phyloP scores from a whole-genome alignment of 2,113 vertebrate genomes.

The Rhadina sibilatrix region DNA sequence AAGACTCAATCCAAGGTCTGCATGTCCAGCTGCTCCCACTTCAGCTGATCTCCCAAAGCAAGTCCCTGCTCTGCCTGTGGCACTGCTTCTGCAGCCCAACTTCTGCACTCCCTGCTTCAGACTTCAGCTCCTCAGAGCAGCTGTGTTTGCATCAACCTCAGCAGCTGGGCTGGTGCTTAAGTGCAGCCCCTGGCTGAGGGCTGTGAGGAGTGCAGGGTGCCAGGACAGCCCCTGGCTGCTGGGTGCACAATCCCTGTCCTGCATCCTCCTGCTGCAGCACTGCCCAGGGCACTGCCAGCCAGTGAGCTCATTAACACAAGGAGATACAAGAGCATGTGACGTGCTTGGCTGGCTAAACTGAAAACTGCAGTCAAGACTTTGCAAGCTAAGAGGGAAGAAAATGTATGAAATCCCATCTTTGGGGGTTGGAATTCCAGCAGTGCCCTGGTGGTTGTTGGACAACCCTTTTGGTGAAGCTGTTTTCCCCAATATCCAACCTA shows the following conservation, averaged over 20 bases:
- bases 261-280: neutral
- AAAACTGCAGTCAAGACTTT: neutral
- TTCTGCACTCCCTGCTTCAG: neutral
- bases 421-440: neutral
- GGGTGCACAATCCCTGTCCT: neutral
- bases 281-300: neutral
- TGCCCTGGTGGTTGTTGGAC: neutral
- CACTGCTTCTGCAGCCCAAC: neutral
- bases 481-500: neutral
- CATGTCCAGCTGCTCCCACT: neutral
- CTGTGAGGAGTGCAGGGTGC: neutral
- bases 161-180: neutral
- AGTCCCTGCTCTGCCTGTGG: neutral
- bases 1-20: neutral
- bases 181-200: neutral
- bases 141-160: neutral
- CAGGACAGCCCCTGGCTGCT: neutral
- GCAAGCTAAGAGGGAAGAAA: neutral
- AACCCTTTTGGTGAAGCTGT: neutral
- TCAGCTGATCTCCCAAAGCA: neutral
- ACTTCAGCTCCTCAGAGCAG: neutral
- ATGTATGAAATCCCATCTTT: neutral
- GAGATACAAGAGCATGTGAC: rapidly evolving
- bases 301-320: neutral
- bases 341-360: neutral